These are phyloP conservation scores for Caenorhabditis macrosperma DNA, from an alignment of 2,888 invertebrate genomes.

Conservation along the genomic window DNA sequence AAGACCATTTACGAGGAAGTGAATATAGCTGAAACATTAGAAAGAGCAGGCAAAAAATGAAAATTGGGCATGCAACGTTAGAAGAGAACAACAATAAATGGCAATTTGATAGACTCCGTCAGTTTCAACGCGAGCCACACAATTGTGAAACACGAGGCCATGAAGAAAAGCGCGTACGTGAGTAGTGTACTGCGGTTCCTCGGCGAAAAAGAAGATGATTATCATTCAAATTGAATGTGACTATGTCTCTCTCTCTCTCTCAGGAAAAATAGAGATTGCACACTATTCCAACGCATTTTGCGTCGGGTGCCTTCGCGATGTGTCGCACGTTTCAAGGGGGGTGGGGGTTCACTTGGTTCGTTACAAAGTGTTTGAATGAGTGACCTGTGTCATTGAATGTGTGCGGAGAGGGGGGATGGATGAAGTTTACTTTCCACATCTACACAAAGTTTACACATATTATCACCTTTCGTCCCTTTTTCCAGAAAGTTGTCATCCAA, in stretches of 20 bases:
- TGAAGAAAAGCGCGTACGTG: neutral
- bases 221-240: constrained; percentile 52
- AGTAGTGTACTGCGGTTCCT: neutral
- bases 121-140: too few species aligned
- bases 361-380: too few species aligned
- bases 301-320: constrained; percentile 9
- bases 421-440: too few species aligned
- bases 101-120: neutral
- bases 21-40: too few species aligned
- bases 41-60: neutral
- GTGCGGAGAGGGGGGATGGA: too few species aligned
- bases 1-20: too few species aligned
- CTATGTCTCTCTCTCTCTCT: constrained; percentile 14
- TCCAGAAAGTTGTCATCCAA: too few species aligned
- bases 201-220: constrained; percentile 33
- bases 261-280: neutral
- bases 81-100: neutral
- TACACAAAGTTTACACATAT: too few species aligned
- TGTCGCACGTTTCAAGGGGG: too few species aligned
- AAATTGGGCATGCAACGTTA: constrained; percentile 4
- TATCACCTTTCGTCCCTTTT: too few species aligned
- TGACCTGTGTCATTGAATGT: too few species aligned
- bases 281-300: constrained; percentile 20
- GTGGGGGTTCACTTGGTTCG: too few species aligned
- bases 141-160: constrained; percentile 20